Evolutionary conservation across 2,113 vertebrate genomes (phyloP).

Genomic region (Oceanites oceanicus): DNA sequence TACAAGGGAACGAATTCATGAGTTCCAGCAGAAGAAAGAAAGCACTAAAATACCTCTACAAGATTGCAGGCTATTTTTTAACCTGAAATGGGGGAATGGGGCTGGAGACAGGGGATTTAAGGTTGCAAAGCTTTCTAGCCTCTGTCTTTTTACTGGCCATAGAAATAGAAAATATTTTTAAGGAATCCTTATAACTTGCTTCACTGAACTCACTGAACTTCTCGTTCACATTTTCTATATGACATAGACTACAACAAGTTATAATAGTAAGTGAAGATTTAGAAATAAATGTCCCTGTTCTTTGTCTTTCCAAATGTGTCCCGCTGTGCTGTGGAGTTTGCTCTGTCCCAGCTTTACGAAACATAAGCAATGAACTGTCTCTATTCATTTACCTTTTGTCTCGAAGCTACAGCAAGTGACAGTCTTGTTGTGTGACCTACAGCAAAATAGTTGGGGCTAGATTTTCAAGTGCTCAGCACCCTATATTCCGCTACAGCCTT

Average conservation of each 20-base stretch:
- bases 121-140: neutral
- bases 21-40: neutral
- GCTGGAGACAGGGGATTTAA: neutral
- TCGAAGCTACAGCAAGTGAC: neutral
- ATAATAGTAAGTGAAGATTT: neutral
- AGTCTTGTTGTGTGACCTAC: neutral
- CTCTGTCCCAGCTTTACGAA: neutral
- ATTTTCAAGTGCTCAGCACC: neutral
- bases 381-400: neutral
- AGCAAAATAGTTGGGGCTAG: neutral
- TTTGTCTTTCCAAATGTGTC: neutral
- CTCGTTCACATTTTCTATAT: neutral
- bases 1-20: neutral
- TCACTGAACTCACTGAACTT: neutral
- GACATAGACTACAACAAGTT: neutral
- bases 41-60: neutral
- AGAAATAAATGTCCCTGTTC: neutral
- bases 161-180: neutral
- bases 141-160: neutral
- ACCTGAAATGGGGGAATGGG: neutral
- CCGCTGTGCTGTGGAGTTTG: neutral
- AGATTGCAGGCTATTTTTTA: neutral
- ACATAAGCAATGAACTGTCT: neutral
- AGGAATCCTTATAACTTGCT: neutral
- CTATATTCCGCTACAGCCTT: neutral